These are phyloP conservation scores for Urocyon cinereoargenteus DNA, from an alignment of 2,797 vertebrate genomes.

Conservation along the genomic window DNA sequence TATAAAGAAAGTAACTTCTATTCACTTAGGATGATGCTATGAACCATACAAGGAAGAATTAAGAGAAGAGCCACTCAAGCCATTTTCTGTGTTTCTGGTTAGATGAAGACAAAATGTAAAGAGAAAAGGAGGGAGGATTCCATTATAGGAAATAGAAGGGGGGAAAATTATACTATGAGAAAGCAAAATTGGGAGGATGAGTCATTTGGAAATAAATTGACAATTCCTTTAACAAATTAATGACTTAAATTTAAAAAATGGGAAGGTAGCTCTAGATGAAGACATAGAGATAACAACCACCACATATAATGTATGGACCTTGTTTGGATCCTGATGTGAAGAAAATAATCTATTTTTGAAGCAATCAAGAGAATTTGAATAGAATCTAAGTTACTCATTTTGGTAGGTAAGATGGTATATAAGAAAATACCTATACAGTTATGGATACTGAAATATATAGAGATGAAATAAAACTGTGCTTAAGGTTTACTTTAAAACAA, in stretches of 20 bases:
- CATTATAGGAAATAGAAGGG: neutral
- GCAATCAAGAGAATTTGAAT: neutral
- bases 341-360: neutral
- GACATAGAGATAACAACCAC: neutral
- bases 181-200: neutral
- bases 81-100: slow-evolving; percentile 24
- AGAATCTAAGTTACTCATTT: neutral
- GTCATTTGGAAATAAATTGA: neutral
- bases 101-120: neutral
- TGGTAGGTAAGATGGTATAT: neutral
- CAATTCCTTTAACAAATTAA: slow-evolving; percentile 28
- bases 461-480: neutral
- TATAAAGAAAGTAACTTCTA: neutral
- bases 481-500: slow-evolving; percentile 35
- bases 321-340: slow-evolving; percentile 1
- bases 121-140: slow-evolving; percentile 16
- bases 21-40: neutral
- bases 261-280: neutral
- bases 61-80: neutral
- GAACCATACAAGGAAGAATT: neutral
- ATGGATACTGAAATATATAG: neutral
- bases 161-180: neutral
- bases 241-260: neutral
- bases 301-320: neutral
- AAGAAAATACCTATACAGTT: neutral